Base-by-base conservation (phyloP, 2,797 vertebrate species). In the Fistularia commersonii region DNA sequence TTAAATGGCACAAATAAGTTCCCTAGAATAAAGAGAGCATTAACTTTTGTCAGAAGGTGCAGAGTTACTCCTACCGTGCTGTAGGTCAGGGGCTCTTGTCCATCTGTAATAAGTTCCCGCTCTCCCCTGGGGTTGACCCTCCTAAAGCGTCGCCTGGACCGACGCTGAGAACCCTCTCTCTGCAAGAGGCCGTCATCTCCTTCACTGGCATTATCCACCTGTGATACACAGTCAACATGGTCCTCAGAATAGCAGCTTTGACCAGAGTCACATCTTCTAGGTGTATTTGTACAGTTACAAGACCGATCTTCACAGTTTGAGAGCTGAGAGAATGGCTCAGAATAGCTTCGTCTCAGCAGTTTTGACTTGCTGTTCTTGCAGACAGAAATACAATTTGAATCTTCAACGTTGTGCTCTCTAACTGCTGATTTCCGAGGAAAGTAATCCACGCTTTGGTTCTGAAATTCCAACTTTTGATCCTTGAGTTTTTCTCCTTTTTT, bases 181-280 rank as follows among this genome's bases (percentile, higher is more conserved):
- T 93, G 93, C 64, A 95, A 58, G 50, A 92, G 85, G 45, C 56
- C 72, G 32, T 96, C 94, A 74, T 94, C 92, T 42, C 90, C 91
- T 69, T 94, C 93, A 50, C 92, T 94, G 54, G 89, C 76, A 82
- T 96, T 95, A 77, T 98, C 94, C 90, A 98, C 95, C 96, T 98
- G 95, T 74, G 93, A 94, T 23, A 91, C 84, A 94, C 5, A 77
- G 48, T 47, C 60, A 2, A 77, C 56, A 72, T 31, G 49, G 7
- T 70, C 69, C 77, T 86, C 74, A 83, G 81, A 82, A 68, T 3
- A 54, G 23, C 49, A 65, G 45, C 60, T 53, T 51, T 57, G 39
- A 1, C 14, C 3, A 11, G 35, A 7, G n/a, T 36, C 31, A 14
- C 39, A 41, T 33, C 48, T 45, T 5, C 41, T 43, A 8, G 47